Percentiles rank a stretch among this genome's conserved stretches.
Conservation (phyloP, 2,888 invertebrate species). For the Lasioglossum oenotherae region DNA sequence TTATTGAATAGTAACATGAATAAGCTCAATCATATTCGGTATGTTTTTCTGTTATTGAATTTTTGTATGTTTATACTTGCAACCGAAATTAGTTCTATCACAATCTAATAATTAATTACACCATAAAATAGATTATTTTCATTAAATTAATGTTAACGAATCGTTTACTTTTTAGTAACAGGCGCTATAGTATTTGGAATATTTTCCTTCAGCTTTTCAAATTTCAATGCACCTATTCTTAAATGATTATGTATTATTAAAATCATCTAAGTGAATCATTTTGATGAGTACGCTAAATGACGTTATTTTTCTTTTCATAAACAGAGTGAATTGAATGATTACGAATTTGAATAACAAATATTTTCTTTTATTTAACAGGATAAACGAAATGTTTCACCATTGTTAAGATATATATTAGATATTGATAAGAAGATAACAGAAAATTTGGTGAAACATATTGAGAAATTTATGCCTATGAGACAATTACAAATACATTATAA, state of each 20-base stretch:
- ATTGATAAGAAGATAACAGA: constrained; percentile 82
- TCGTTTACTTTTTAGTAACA: not conserved
- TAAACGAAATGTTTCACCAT: constrained; percentile 78
- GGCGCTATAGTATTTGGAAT: not conserved
- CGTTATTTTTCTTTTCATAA: not conserved
- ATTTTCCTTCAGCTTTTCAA: not conserved
- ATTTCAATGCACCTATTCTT: not conserved
- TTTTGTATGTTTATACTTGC: not conserved
- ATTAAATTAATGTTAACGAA: not conserved
- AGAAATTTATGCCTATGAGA: constrained; percentile 77
- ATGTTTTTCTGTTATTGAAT: not conserved
- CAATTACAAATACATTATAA: constrained; percentile 84
- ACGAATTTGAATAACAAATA: not conserved
- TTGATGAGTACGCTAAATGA: not conserved
- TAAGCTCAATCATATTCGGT: not conserved
- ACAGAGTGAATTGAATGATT: not conserved
- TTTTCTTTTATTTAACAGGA: constrained; percentile 41
- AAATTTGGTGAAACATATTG: constrained; percentile 79
- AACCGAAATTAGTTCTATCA: not conserved
- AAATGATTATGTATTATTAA: not conserved
- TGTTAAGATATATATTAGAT: constrained; percentile 78
- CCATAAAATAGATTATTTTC: not conserved
- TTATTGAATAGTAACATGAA: not conserved
- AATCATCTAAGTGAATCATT: not conserved
- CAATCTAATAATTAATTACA: not conserved